phyloP scores from a whole-genome alignment of 2,797 vertebrate genomes.

The Emys orbicularis region DNA sequence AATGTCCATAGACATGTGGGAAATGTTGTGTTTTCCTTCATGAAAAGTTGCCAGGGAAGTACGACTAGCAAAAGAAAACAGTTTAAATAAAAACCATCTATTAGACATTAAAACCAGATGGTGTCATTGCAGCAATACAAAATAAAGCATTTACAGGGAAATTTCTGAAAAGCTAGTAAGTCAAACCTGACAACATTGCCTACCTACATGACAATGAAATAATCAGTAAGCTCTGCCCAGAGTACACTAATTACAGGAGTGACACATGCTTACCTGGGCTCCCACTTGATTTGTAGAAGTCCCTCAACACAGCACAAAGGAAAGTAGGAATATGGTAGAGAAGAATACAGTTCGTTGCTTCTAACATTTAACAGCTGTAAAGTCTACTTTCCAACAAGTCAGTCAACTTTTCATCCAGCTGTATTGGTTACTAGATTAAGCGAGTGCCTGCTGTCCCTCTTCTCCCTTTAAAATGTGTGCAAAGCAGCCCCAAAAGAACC shows the following conservation, averaged over 20 bases:
- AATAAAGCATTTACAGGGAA: constrained; percentile 22
- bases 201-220: constrained; percentile 14
- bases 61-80: constrained; percentile 83
- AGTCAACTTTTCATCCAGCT: background rate
- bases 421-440: background rate
- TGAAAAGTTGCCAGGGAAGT: constrained; percentile 95
- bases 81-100: background rate
- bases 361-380: background rate
- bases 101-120: background rate
- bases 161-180: constrained; percentile 13
- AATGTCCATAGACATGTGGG: constrained; percentile 96
- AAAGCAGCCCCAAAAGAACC: background rate
- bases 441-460: background rate
- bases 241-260: background rate
- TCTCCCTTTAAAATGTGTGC: background rate
- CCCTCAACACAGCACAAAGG: background rate
- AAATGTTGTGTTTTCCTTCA: constrained; percentile 98
- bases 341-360: background rate
- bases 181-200: background rate
- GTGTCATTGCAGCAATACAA: background rate
- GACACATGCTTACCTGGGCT: background rate
- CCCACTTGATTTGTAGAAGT: background rate
- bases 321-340: background rate
- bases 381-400: background rate
- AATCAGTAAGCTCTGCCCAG: background rate